phyloP scores from a whole-genome alignment of 2,113 vertebrate species.

The Hemichromis elongatus region DNA sequence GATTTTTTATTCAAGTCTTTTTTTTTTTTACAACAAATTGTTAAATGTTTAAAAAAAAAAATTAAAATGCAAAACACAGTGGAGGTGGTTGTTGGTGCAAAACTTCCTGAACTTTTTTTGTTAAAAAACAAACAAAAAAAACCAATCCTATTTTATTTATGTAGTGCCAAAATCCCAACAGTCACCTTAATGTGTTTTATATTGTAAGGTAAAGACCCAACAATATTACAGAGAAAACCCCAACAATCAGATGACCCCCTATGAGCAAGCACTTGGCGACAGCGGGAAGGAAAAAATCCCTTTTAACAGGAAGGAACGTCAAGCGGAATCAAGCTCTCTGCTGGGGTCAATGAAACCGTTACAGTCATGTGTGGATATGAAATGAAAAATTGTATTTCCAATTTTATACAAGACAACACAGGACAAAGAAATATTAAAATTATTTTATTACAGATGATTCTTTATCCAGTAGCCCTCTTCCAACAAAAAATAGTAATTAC shows the following conservation, averaged over 20 bases:
- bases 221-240: not conserved
- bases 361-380: too few species aligned
- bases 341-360: not conserved
- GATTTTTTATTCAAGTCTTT: not conserved
- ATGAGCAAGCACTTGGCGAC: not conserved
- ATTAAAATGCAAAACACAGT: too few species aligned
- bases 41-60: not conserved
- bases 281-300: not conserved
- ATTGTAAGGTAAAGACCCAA: not conserved
- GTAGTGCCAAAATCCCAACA: not conserved
- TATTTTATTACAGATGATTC: conserved; percentile 99
- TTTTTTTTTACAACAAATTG: not conserved
- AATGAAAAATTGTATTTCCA: not conserved
- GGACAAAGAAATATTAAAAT: conserved; percentile 88
- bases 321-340: not conserved
- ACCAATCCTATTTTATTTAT: not conserved
- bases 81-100: not conserved
- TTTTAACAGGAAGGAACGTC: not conserved
- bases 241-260: not conserved
- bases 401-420: not conserved
- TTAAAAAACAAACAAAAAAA: not conserved
- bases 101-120: not conserved
- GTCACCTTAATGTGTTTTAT: not conserved
- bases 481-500: conserved; percentile 98
- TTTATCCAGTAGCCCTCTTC: conserved; percentile 96